Conservation (phyloP, 1,140 invertebrate species). For the Liolophura sinensis region DNA sequence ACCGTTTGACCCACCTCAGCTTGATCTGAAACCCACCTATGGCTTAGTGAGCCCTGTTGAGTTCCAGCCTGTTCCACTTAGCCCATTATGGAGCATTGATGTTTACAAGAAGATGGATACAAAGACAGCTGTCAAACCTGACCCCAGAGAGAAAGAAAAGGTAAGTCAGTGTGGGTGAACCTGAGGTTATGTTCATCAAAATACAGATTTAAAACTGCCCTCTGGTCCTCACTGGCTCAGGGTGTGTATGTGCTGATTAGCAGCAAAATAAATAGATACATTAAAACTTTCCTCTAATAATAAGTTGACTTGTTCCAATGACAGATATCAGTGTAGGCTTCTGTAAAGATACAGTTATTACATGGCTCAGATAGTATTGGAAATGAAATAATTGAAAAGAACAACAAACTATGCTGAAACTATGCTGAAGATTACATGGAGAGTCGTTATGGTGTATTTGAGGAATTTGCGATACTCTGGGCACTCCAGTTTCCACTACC, state of each 20-base stretch:
- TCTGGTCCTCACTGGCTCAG: background rate
- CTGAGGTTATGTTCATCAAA: constrained; percentile 3
- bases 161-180: constrained; percentile 4
- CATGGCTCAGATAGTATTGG: too few relatives aligned
- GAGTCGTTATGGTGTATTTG: too few relatives aligned
- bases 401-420: too few relatives aligned
- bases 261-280: background rate
- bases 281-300: background rate
- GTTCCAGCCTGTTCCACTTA: constrained; percentile 63
- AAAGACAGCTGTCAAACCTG: constrained; percentile 45
- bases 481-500: too few relatives aligned
- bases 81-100: constrained; percentile 66
- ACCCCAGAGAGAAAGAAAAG: constrained; percentile 16
- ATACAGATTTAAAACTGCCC: background rate
- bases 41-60: constrained; percentile 71
- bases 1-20: constrained; percentile 65
- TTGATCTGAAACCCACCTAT: constrained; percentile 72
- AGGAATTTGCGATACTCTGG: too few relatives aligned
- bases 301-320: too few relatives aligned
- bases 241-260: background rate
- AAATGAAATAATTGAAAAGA: too few relatives aligned
- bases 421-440: too few relatives aligned
- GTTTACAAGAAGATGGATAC: constrained; percentile 67
- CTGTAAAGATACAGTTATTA: too few relatives aligned
- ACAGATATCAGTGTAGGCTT: too few relatives aligned